Evolutionary conservation across 2,888 invertebrate species (phyloP), one percentile per base, ranked within the genome.

Genomic region (Heliconius aoede): DNA sequence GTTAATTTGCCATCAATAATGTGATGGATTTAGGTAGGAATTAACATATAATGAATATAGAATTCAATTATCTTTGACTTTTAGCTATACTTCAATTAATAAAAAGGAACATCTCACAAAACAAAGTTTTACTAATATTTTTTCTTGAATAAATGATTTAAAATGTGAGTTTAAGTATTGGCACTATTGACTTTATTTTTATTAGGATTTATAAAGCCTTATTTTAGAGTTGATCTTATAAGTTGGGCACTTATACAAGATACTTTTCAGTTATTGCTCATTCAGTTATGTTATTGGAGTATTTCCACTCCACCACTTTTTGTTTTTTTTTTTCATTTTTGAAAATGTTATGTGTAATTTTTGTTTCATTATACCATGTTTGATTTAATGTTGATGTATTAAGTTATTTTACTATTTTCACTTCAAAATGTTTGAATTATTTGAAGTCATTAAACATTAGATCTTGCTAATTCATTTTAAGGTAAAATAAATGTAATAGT

Each of bases 1-100:
- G 55, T 69, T 69, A n/a, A 32, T 69, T 55, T n/a, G n/a, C 51
- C 26, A 68, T 21, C 46, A 51, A 21, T 40, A 21, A 51, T 28
- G 0, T n/a, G 21, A 28, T 21, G 28, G 11, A 51, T 21, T 68
- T 51, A 51, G 30, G 21, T 30, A 68, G 46, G 30, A 68, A 51
- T 26, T 51, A 68, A 51, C 51, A 13, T 46, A 21, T 24, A 26
- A 67, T 67, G 9, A 40, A 40, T 40, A 32, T 40, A 28, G 28
- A 62, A 21, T 30, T 30, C 9, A 64, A 64, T 32, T 64, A 64
- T n/a, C 21, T 24, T 32, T n/a, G n/a, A 21, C 18, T 36, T 32
- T 64, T 24, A n/a, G 24, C 32, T 36, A 64, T 4, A 64, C n/a
- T 64, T 32, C 1, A 2, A n/a, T n/a, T 60, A 26, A 15, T 13